Conservation (phyloP, 37 sponge, comb jelly and placozoan species). For the Hexactinellida sp. region DNA sequence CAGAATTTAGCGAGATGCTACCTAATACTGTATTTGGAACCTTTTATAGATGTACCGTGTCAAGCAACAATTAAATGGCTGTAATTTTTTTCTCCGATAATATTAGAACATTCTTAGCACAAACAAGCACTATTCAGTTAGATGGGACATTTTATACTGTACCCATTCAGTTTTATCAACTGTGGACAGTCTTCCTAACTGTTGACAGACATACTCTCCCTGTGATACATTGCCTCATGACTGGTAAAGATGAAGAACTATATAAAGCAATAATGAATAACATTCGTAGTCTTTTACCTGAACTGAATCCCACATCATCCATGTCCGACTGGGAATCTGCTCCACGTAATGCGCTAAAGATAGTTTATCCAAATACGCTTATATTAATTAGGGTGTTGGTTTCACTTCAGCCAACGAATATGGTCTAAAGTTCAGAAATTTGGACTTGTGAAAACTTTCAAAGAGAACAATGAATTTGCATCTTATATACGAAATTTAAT, state of each 20-base stretch:
- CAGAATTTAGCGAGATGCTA: background rate
- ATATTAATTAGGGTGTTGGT: background rate
- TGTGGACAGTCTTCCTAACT: too few relatives aligned
- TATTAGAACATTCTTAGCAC: too few relatives aligned
- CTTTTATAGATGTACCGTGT: too few relatives aligned
- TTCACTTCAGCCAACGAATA: too few relatives aligned
- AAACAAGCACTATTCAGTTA: too few relatives aligned
- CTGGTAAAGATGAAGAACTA: background rate
- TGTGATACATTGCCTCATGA: too few relatives aligned
- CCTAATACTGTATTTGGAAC: background rate
- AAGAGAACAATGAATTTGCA: background rate
- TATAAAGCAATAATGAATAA: background rate
- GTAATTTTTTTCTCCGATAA: background rate
- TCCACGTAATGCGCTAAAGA: background rate
- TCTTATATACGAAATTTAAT: background rate
- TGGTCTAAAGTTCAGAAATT: background rate
- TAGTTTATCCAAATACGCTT: background rate
- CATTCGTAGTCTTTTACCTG: background rate
- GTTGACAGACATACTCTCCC: too few relatives aligned
- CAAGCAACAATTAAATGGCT: background rate
- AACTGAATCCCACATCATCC: background rate
- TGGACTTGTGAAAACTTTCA: background rate
- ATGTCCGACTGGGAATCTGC: background rate
- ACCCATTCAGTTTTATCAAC: too few relatives aligned
- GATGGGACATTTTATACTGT: too few relatives aligned